These are phyloP conservation scores for Anolis carolinensis DNA, from an alignment of 2,113 vertebrate genomes.

Conservation along the genomic window DNA sequence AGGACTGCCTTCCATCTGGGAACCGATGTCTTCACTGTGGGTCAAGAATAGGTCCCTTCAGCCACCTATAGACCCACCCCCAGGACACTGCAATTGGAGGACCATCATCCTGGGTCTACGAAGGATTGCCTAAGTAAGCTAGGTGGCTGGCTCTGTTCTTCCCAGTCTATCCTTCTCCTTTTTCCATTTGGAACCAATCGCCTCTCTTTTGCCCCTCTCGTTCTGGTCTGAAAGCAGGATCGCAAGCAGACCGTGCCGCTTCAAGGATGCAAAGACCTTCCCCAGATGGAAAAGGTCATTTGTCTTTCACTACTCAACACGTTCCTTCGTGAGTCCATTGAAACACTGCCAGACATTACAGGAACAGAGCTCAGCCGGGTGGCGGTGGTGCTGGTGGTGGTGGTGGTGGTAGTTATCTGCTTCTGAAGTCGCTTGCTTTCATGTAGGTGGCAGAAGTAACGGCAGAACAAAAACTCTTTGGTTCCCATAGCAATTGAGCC, in stretches of 20 bases:
- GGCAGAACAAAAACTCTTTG: conserved; percentile 68
- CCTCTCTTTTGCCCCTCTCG: conserved; percentile 41
- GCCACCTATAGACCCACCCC: too few relatives aligned
- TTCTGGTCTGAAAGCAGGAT: conserved; percentile 26
- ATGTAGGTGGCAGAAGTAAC: conserved; percentile 71
- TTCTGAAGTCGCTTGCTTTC: conserved; percentile 55
- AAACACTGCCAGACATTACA: conserved; percentile 72
- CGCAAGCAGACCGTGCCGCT: conserved; percentile 53
- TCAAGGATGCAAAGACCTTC: conserved; percentile 70
- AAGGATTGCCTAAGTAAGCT: too few relatives aligned
- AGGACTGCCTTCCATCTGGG: too few relatives aligned
- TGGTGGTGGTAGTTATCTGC: conserved; percentile 55
- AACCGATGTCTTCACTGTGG: too few relatives aligned
- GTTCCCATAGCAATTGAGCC: conserved; percentile 73
- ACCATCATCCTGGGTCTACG: too few relatives aligned
- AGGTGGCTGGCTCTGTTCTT: conserved; percentile 51
- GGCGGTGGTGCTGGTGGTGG: conserved; percentile 51
- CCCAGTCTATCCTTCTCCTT: conserved; percentile 32
- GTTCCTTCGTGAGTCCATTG: conserved; percentile 73
- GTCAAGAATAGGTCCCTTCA: too few relatives aligned
- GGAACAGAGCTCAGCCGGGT: conserved; percentile 68
- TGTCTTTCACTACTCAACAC: conserved; percentile 75
- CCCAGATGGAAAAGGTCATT: conserved; percentile 74
- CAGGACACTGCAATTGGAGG: too few relatives aligned
- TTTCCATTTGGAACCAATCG: not conserved